Conservation (phyloP, 2,113 vertebrate genomes). For the Pristiophorus japonicus region DNA sequence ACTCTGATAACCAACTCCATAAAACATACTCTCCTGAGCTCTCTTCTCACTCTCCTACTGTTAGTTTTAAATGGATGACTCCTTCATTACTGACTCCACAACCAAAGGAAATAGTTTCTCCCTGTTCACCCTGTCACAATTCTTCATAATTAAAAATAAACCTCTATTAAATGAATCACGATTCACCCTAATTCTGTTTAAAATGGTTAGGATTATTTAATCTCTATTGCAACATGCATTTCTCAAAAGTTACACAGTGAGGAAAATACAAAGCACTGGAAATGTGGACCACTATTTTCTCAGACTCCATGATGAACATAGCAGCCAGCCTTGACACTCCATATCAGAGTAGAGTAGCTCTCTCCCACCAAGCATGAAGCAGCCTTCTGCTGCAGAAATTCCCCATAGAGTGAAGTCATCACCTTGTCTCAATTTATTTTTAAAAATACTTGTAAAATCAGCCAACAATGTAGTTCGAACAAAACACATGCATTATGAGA, state of each 20-base stretch:
- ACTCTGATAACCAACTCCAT: not conserved
- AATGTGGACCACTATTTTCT: not conserved
- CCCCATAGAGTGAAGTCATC: too few species aligned
- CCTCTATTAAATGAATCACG: not conserved
- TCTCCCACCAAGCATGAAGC: not conserved
- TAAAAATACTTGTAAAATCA: not conserved
- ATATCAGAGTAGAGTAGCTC: not conserved
- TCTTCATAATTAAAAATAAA: not conserved
- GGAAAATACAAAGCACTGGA: not conserved
- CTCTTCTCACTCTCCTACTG: not conserved
- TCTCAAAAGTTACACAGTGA: not conserved
- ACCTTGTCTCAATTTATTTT: not conserved
- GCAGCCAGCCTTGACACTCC: not conserved
- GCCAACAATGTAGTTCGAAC: not conserved
- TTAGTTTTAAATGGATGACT: not conserved
- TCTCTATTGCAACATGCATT: not conserved
- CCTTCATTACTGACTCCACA: not conserved
- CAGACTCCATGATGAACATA: not conserved
- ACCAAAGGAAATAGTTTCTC: not conserved
- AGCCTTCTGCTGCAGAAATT: not conserved
- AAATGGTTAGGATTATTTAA: not conserved
- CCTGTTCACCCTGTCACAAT: not conserved
- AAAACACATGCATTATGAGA: not conserved
- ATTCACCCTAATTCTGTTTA: not conserved
- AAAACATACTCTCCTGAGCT: not conserved